A percentile compares a stretch with the other conserved stretches of the same genome.
Conservation (phyloP, 2,888 invertebrate genomes). For the Nudaria mundana region DNA sequence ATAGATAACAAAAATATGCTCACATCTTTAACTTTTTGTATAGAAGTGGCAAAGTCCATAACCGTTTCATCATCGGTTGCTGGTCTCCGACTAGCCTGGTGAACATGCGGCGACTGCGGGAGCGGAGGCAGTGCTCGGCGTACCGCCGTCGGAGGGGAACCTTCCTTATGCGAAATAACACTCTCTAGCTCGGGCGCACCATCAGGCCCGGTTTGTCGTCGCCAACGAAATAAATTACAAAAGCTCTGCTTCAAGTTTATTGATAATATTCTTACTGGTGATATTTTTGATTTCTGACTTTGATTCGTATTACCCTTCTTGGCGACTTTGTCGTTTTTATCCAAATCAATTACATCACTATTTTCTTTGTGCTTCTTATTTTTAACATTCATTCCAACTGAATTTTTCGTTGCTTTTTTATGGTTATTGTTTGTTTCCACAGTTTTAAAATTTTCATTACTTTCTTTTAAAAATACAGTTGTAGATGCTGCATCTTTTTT, state of each 20-base stretch:
- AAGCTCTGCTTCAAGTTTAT: slow-evolving; percentile 91
- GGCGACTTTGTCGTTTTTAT: slow-evolving; percentile 67
- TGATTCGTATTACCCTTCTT: slow-evolving; percentile 46
- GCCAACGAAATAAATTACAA: slow-evolving; percentile 91
- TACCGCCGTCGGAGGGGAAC: slow-evolving; percentile 63
- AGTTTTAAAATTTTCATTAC: slow-evolving; percentile 49
- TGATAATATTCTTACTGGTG: slow-evolving; percentile 84
- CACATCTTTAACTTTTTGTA: slow-evolving; percentile 96
- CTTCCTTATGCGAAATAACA: slow-evolving; percentile 41
- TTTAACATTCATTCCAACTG: slow-evolving; percentile 82
- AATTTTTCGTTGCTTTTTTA: slow-evolving; percentile 75
- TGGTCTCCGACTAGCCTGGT: slow-evolving; percentile 43
- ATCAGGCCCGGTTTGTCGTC: slow-evolving; percentile 50
- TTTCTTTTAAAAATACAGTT: slow-evolving; percentile 58
- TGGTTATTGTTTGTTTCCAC: slow-evolving; percentile 72
- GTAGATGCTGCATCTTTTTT: slow-evolving; percentile 51
- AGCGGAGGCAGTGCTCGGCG: slow-evolving; percentile 71
- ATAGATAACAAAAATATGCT: slow-evolving; percentile 56
- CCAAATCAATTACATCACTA: slow-evolving; percentile 51
- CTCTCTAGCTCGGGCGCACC: slow-evolving; percentile 50
- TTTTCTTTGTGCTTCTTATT: slow-evolving; percentile 81
- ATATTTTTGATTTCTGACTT: slow-evolving; percentile 81
- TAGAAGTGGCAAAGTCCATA: slow-evolving; percentile 94
- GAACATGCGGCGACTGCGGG: slow-evolving; percentile 55
- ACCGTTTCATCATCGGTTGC: slow-evolving; percentile 72